These are phyloP conservation scores for Agelaius phoeniceus DNA, from an alignment of 2,113 vertebrate species.

Conservation along the genomic window DNA sequence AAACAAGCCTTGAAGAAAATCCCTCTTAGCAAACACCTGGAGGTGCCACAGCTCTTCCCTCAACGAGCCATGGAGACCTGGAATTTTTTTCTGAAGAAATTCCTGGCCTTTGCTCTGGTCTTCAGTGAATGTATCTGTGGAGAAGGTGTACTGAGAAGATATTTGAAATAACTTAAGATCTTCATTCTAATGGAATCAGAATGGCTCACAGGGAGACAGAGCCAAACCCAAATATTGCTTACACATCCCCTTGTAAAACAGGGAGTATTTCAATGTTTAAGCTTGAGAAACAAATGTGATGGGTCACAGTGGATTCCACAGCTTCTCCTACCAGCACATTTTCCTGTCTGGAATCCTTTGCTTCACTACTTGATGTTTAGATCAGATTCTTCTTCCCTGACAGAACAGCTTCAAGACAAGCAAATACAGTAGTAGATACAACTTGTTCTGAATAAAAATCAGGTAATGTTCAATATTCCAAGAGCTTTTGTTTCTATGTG, in stretches of 20 bases:
- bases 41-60: neutral
- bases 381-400: neutral
- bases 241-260: neutral
- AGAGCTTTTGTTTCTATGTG: neutral
- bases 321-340: slow-evolving; percentile 1
- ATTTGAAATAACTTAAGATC: neutral
- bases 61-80: neutral
- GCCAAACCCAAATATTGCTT: neutral
- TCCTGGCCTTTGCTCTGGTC: neutral
- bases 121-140: neutral
- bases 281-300: neutral
- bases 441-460: neutral
- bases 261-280: neutral
- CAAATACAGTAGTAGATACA: neutral
- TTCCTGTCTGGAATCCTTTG: slow-evolving; percentile 2
- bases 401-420: neutral
- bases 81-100: neutral
- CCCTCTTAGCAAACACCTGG: neutral
- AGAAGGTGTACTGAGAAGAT: neutral
- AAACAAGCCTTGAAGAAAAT: neutral
- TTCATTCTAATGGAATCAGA: neutral
- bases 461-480: neutral
- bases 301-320: slow-evolving; percentile 31
- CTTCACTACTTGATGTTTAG: neutral
- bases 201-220: neutral